Evolutionary conservation across 1,140 invertebrate genomes (phyloP), one percentile per base, ranked within the genome.

Genomic region (Panagrolaimus sp.): DNA sequence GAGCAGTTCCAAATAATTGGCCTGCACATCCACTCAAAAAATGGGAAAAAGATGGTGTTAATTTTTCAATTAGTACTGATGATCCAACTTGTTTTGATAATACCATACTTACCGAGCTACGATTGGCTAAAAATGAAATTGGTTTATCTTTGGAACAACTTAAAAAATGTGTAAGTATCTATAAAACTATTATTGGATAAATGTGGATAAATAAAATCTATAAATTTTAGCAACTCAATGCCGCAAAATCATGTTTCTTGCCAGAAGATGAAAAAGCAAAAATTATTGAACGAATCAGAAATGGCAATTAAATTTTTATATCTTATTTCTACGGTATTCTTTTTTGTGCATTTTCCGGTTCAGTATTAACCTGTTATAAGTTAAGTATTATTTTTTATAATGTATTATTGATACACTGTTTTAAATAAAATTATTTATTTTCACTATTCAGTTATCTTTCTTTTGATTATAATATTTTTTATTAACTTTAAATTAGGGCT

Each of bases 41-140:
- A 73, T 88, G 88, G 81, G 85, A 85, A n/a, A 77, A 86, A 63
- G 88, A 89, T 78, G 79, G 80, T 4, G 86, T 84, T 5, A 88
- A 87, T 72, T 88, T 88, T 69, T 88, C 87, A 9, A 83, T 89
- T 47, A 88, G 83, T 72, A 87, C 86, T 13, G 88, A 89, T 79
- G 88, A 89, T 75, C 85, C 88, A 1, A 85, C 85, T 4, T 74
- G 88, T n/a, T 87, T 87, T 31, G 84, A 84, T 46, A 84, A 84
- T 9, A 76, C 75, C 16, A 70, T 88, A 14, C 74, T 82, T 9
- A 84, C 85, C 48, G 88, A 89, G 73, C 86, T 87, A 71, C 64
- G 76, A 16, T 75, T 88, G 2, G 75, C 84, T 48, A 70, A 72
- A 0, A 68, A 76, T 23, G 72, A 82, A 16, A 85, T 87, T 81